phyloP scores from a whole-genome alignment of 2,888 invertebrate genomes.

The Scrobipalpa atriplicella region DNA sequence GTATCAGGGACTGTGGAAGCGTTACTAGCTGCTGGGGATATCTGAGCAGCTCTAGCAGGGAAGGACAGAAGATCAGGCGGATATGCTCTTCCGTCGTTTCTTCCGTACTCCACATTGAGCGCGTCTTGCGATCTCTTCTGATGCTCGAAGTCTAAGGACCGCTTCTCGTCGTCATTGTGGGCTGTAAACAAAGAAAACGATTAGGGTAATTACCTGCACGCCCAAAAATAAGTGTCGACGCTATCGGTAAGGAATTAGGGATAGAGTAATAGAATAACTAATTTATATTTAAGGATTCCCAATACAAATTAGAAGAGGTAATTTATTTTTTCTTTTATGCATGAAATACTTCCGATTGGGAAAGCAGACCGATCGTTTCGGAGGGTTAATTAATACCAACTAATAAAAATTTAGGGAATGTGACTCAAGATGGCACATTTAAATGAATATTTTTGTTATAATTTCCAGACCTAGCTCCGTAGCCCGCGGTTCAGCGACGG shows the following conservation, averaged over 20 bases:
- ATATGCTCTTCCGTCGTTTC: constrained; percentile 84
- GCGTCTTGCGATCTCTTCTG: constrained; percentile 81
- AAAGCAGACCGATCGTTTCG: too few relatives aligned
- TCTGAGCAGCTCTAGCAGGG: constrained; percentile 86
- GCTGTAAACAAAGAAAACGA: constrained; percentile 63
- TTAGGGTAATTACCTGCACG: constrained; percentile 22
- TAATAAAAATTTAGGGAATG: too few relatives aligned
- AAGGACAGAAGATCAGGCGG: constrained; percentile 93
- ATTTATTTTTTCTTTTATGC: too few relatives aligned
- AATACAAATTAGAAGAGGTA: too few relatives aligned
- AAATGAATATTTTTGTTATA: too few relatives aligned
- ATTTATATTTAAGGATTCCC: neutral
- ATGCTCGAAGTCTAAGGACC: constrained; percentile 86
- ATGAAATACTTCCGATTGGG: too few relatives aligned
- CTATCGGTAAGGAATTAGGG: too few relatives aligned
- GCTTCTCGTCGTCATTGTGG: constrained; percentile 87
- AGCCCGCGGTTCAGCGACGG: too few relatives aligned
- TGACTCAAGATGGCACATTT: too few relatives aligned
- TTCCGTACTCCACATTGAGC: constrained; percentile 80
- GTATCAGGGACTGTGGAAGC: constrained; percentile 91
- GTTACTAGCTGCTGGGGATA: constrained; percentile 91
- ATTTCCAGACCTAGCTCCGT: too few relatives aligned
- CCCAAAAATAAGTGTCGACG: constrained; percentile 29
- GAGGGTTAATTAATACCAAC: too few relatives aligned
- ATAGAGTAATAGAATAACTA: neutral